Evolutionary conservation across 2,113 vertebrate species (phyloP).

Genomic region (Melierax canorus): DNA sequence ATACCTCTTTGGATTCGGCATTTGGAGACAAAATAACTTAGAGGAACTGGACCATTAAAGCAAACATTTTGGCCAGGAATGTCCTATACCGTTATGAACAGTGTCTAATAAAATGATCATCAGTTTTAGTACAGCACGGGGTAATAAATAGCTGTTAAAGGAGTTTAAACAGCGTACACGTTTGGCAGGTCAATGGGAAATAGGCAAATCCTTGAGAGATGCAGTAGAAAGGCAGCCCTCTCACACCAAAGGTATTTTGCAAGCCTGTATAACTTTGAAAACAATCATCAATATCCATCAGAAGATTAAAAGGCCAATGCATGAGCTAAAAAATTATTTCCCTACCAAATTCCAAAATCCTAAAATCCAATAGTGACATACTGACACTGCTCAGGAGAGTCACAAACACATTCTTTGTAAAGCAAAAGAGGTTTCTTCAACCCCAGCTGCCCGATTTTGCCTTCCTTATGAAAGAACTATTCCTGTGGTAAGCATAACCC

Average conservation of each 20-base stretch:
- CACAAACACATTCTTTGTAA: not conserved
- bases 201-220: not conserved
- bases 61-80: not conserved
- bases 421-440: not conserved
- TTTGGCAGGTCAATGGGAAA: not conserved
- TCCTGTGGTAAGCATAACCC: not conserved
- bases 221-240: not conserved
- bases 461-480: not conserved
- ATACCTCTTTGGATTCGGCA: not conserved
- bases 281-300: not conserved
- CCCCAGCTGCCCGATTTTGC: rapidly evolving
- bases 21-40: constrained; percentile 18
- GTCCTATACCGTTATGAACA: not conserved
- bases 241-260: not conserved
- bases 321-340: not conserved
- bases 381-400: not conserved
- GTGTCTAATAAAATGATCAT: not conserved
- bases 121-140: not conserved
- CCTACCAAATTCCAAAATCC: not conserved
- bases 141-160: not conserved
- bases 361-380: not conserved
- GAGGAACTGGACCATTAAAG: not conserved
- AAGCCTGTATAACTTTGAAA: not conserved
- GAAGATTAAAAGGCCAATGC: not conserved
- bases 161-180: rapidly evolving